These are phyloP conservation scores for Rambutsinella grinnellia DNA, from an alignment of 2,888 invertebrate genomes.

Conservation along the genomic window DNA sequence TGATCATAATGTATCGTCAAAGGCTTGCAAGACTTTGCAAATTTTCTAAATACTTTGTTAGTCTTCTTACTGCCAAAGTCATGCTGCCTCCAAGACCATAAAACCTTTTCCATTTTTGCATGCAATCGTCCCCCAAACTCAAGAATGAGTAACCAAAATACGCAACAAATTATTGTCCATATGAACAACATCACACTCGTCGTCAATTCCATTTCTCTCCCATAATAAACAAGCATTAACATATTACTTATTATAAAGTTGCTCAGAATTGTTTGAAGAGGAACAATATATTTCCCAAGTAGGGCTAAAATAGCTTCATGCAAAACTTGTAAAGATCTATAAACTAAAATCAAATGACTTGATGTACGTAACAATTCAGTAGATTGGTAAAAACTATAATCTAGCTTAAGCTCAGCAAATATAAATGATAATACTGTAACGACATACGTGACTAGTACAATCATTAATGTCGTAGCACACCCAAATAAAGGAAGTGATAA, in stretches of 20 bases:
- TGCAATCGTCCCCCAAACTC: not conserved
- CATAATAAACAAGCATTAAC: not conserved
- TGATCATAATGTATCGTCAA: not conserved
- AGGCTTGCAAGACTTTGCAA: conserved; percentile 6
- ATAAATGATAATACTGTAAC: not conserved
- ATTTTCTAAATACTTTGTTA: not conserved
- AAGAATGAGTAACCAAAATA: not conserved
- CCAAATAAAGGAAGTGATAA: too few species aligned
- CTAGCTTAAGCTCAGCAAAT: not conserved
- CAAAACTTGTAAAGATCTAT: not conserved
- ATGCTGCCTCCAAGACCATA: not conserved
- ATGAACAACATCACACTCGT: not conserved
- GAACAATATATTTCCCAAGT: not conserved
- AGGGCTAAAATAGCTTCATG: not conserved
- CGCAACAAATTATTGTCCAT: not conserved
- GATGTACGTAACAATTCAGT: not conserved
- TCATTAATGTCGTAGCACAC: too few species aligned
- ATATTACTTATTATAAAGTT: not conserved
- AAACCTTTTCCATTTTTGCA: not conserved
- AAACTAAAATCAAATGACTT: not conserved
- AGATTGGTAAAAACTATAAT: not conserved
- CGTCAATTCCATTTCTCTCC: not conserved
- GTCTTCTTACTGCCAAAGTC: not conserved
- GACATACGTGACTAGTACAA: too few species aligned
- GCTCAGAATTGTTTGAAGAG: not conserved